Base-by-base conservation (phyloP, 2,888 invertebrate species). In the Sesia bembeciformis region DNA sequence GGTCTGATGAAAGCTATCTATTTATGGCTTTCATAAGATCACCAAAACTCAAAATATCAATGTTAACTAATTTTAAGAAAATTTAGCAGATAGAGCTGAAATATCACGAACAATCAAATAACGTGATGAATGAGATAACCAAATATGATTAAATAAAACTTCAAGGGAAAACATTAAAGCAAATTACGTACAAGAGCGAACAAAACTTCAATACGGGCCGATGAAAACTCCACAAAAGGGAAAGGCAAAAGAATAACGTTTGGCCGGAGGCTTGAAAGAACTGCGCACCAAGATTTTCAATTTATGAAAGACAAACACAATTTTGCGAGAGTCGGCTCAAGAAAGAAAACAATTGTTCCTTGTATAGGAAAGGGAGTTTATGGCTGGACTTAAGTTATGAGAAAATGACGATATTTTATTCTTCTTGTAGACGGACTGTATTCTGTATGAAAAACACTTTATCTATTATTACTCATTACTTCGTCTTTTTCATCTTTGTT, bases 291-390 rank as follows among this genome's bases (percentile, higher is more conserved):
- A 50, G 73, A 76, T 76, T 81, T 80, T 76, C 76, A 78, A 78
- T 83, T 79, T 81, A 78, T 79, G 76, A 81, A 77, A 78, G 67
- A 71, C 71, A 76, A 77, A 76, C 72, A 74, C 72, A 76, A 77
- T 74, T 74, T 74, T 60, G 50, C 39, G 23, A 52, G 52, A 40
- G 40, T 52, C 52, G 41, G 52, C 40, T 52, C 40, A 40, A 52
- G 65, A 62, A 65, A 56, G 67, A 68, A 74, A 75, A 74, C 73
- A 73, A 73, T 73, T 70, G 74, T 69, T 70, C 63, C 63, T 66
- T 64, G 60, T 58, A 60, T 68, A 40, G 39, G 39, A 40, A 52
- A 40, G 23, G 39, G 40, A 52, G n/a, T 8, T 50, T 50, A 5
- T 7, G 23, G 39, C 7, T 38, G 7, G 39, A 39, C 38, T 1